phyloP scores from a whole-genome alignment of 2,888 invertebrate species.

The Noctua fimbriata region DNA sequence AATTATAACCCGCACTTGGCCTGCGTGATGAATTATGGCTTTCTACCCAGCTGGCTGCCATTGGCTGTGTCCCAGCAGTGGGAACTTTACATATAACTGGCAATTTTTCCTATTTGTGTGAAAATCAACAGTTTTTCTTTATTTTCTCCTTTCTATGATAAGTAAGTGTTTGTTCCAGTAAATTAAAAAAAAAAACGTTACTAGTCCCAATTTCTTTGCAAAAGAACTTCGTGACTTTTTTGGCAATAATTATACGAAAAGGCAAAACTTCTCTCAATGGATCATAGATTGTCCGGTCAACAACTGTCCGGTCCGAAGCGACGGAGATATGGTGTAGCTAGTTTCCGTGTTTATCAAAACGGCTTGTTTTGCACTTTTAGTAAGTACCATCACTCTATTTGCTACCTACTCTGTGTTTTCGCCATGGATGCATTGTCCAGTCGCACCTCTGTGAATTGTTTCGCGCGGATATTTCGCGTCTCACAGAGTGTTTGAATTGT shows the following conservation, averaged over 20 bases:
- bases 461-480: constrained; percentile 52
- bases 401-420: constrained; percentile 19
- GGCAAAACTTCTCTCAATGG: not conserved
- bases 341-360: not conserved
- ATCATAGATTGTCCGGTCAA: no score
- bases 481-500: constrained; percentile 58
- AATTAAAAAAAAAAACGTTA: not conserved
- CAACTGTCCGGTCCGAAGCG: not conserved
- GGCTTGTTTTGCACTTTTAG: not conserved
- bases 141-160: not conserved
- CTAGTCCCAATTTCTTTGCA: not conserved
- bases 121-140: not conserved
- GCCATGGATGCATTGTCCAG: constrained; percentile 52
- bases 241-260: not conserved
- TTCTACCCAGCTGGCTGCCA: no score
- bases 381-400: constrained; percentile 8
- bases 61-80: not conserved
- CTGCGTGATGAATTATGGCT: not conserved
- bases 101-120: not conserved
- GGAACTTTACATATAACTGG: not conserved
- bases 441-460: constrained; percentile 55
- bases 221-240: not conserved
- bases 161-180: not conserved
- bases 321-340: not conserved
- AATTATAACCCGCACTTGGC: not conserved